Conservation (phyloP, 35 echinoderm and acorn worm species). For the Strongylocentrotus purpuratus region DNA sequence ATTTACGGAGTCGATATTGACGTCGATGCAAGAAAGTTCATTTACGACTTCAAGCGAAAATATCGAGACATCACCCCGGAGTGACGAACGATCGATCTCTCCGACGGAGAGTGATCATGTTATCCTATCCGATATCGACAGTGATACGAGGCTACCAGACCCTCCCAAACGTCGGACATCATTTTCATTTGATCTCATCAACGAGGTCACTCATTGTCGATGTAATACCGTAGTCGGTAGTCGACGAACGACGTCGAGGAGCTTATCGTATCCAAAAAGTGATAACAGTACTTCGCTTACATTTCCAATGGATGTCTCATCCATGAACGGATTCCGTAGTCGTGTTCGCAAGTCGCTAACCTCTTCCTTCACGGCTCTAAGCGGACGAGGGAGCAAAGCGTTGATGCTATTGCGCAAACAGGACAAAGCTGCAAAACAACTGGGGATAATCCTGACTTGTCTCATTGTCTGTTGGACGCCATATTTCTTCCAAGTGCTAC, state of each 20-base stretch:
- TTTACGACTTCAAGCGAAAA: slow-evolving; percentile 51
- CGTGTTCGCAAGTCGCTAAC: slow-evolving; percentile 81
- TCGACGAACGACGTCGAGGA: background rate
- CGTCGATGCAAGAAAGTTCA: slow-evolving; percentile 42
- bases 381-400: slow-evolving; percentile 78
- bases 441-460: slow-evolving; percentile 82
- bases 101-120: slow-evolving; percentile 35
- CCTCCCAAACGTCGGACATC: slow-evolving; percentile 44
- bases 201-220: slow-evolving; percentile 50
- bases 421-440: slow-evolving; percentile 96
- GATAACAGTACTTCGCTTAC: slow-evolving; percentile 36
- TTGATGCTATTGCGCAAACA: slow-evolving; percentile 75
- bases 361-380: slow-evolving; percentile 81
- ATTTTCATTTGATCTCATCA: slow-evolving; percentile 58
- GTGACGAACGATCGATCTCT: slow-evolving; percentile 32
- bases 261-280: slow-evolving; percentile 42
- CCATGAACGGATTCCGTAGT: slow-evolving; percentile 59
- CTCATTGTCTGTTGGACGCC: slow-evolving; percentile 94
- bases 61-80: slow-evolving; percentile 37
- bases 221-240: background rate
- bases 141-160: background rate
- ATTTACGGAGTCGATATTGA: slow-evolving; percentile 31
- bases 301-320: slow-evolving; percentile 47
- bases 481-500: slow-evolving; percentile 88
- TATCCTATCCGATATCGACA: slow-evolving; percentile 36